These are phyloP conservation scores for Diplosoma virens DNA, from an alignment of 23 tunicate species.

Conservation along the genomic window DNA sequence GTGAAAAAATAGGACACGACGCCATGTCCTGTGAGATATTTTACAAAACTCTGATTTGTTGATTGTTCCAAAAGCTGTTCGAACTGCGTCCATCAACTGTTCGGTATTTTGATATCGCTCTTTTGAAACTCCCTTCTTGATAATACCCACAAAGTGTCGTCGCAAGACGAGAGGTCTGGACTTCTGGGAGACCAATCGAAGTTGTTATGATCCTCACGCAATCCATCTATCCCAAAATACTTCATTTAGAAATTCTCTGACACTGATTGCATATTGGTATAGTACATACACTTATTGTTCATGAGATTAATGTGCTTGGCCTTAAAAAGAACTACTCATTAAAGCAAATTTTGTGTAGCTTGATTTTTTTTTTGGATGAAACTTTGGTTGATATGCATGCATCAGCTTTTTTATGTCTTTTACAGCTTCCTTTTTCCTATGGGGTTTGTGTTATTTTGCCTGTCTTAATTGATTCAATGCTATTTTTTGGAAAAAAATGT, in stretches of 20 bases:
- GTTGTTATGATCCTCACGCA: not conserved
- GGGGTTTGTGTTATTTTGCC: too few relatives aligned
- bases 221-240: not conserved
- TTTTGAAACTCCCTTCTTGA: not conserved
- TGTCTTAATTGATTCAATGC: too few relatives aligned
- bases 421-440: too few relatives aligned
- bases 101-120: not conserved
- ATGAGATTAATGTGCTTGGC: too few relatives aligned
- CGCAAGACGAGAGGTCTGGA: not conserved
- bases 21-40: not conserved
- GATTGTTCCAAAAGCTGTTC: not conserved
- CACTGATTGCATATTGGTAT: not conserved
- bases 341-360: too few relatives aligned
- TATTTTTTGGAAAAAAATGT: too few relatives aligned
- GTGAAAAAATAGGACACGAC: not conserved
- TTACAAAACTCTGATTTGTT: not conserved
- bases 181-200: not conserved
- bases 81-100: not conserved
- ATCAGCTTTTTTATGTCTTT: too few relatives aligned
- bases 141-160: not conserved
- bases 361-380: too few relatives aligned
- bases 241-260: not conserved
- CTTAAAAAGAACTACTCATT: too few relatives aligned
- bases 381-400: too few relatives aligned
- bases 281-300: too few relatives aligned